Base-by-base conservation (phyloP, 1,140 invertebrate genomes). In the Micrasema minimum region DNA sequence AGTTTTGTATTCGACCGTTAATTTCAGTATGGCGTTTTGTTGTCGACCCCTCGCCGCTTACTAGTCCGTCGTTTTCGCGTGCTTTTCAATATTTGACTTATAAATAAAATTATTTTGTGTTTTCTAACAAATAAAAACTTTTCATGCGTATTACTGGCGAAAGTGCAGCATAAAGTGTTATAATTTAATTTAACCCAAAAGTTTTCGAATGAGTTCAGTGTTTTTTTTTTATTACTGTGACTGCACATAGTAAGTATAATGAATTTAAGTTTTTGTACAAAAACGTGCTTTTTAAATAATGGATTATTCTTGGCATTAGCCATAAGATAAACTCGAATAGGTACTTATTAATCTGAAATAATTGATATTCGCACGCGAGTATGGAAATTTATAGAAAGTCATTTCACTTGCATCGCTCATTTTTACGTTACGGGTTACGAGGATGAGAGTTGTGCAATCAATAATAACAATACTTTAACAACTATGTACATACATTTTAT, bases 21-120 rank as follows among this genome's bases (percentile, higher is more conserved):
- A 51, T 66, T 66, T 37, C 18, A 31, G 26, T 31, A 26, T 51
- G 64, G 64, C 64, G 46, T 16, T n/a, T 66, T 66, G 50, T 22
- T 48, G 22, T 46, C 12, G 7, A 22, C 26, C 38, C 12, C n/a
- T 65, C 43, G 31, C 18, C 43, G 12, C 23, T 65, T 12, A 3
- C 26, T 14, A 16, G 12, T 38, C 31, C 16, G 35, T 59, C 22
- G 31, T 38, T 59, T 59, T 59, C 55, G 31, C 37, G 55, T 38
- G 31, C 55, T 59, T 59, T n/a, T 59, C 35, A 59, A 59, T 59
- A 41, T 38, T 38, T 38, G n/a, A n/a, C n/a, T n/a, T n/a, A n/a
- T n/a, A n/a, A n/a, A n/a, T 23, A 7, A 31, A 31, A 2, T 31
- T 31, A 4, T 31, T 31, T 31, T 31, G 35, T 38, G 55, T 59